These are phyloP conservation scores for Mobula birostris DNA, from an alignment of 2,113 vertebrate species.

Conservation along the genomic window DNA sequence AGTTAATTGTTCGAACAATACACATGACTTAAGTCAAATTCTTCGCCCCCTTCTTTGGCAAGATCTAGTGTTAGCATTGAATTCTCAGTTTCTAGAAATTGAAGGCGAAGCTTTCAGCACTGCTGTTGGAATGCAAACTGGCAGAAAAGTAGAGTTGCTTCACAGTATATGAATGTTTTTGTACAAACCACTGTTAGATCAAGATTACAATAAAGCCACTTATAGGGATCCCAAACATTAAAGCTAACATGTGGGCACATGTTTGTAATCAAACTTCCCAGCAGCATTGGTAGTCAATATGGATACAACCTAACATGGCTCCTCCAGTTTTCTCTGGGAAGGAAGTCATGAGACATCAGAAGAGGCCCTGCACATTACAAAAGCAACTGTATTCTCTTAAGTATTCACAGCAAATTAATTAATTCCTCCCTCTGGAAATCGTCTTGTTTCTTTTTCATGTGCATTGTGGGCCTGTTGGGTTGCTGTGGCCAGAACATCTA, in stretches of 20 bases:
- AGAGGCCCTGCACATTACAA: neutral
- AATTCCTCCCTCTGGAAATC: neutral
- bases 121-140: neutral
- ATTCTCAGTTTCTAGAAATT: neutral
- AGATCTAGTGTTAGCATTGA: neutral
- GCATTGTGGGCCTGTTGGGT: neutral
- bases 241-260: neutral
- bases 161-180: neutral
- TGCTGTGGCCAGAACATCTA: neutral
- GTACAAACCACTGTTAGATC: neutral
- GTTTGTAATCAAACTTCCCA: neutral
- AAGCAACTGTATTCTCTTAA: neutral
- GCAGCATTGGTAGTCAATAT: neutral
- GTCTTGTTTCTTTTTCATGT: neutral
- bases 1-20: too few species aligned
- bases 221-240: neutral
- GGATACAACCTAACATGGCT: neutral
- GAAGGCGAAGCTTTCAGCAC: neutral
- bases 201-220: neutral
- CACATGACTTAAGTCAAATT: too few species aligned
- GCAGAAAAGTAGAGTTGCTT: neutral
- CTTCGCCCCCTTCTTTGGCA: neutral
- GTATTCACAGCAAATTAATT: neutral
- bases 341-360: neutral
- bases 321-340: neutral